A percentile compares a stretch with the other conserved stretches of the same genome.
Conservation (phyloP, 2,113 vertebrate species). For the Pongo pygmaeus region DNA sequence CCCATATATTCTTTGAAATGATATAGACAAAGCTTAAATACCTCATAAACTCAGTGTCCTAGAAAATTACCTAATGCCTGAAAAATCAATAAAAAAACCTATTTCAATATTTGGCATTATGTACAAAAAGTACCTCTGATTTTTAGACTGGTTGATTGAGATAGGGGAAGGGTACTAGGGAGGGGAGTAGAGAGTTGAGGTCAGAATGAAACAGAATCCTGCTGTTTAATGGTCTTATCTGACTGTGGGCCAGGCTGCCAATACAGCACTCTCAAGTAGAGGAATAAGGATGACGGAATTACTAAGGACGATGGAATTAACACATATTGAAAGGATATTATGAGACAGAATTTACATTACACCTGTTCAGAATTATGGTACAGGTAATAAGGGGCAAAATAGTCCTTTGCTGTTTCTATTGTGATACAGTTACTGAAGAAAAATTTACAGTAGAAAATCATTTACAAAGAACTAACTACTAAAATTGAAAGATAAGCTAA, state of each 20-base stretch:
- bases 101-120: background rate
- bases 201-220: background rate
- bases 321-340: background rate
- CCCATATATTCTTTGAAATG: background rate
- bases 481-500: constrained; percentile 43
- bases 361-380: background rate
- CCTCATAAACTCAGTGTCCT: background rate
- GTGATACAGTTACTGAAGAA: background rate
- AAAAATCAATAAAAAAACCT: background rate
- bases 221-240: background rate
- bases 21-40: background rate
- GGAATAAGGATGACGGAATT: background rate
- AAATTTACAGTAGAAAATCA: background rate
- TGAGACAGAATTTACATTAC: background rate
- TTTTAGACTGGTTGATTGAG: background rate
- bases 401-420: background rate
- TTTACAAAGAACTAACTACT: background rate
- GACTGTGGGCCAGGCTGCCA: background rate
- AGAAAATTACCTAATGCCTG: background rate
- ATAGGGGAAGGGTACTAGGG: background rate
- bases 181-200: background rate
- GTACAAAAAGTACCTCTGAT: background rate
- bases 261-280: background rate
- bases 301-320: background rate
- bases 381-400: background rate